Evolutionary conservation across 2,888 invertebrate genomes (phyloP), one percentile per base, ranked within the genome.

Genomic region (Exocentrus adspersus): DNA sequence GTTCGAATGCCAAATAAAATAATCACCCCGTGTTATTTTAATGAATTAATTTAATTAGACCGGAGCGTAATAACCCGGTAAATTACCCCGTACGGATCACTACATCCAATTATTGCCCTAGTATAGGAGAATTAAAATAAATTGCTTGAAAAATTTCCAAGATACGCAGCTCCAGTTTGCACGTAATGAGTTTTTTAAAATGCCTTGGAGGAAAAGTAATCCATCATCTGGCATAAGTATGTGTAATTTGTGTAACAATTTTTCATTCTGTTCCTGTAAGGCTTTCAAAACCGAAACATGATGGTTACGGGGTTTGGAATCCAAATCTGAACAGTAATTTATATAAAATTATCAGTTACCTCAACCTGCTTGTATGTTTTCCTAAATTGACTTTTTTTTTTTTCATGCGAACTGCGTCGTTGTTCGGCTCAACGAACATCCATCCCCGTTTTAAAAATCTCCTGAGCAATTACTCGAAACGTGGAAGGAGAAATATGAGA

Each of bases 101-200:
- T 54, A 24, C 43, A 54, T 43, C 54, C 54, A 54, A 54, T 54
- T 54, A 54, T 54, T 53, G 41, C 24, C 37, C 43, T 37, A 20
- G 43, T 54, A 54, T 28, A 5, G 43, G 43, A 9, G 43, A 43
- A 43, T 54, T 54, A 43, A 42, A 24, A 54, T 43, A 54, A 54
- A 54, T 43, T 24, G 54, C 28, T 16, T 42, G 43, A 37, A 54
- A 43, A 54, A 54, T 43, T 30, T 24, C 28, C 12, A 10, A 42
- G 54, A 43, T 17, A 17, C 6, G 1, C 19, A 12, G 53, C 16
- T n/a, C n/a, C 12, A 42, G 9, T 37, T 43, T 43, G 43, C 30
- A 17, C 43, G 20, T 54, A 54, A 54, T 54, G 21, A 43, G 41
- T 28, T 43, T 54, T 54, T 54, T 42, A 54, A 43, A 43, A 42